A percentile compares a stretch with the other conserved stretches of the same genome.
These are phyloP conservation scores for Camelus bactrianus DNA, from an alignment of 2,113 vertebrate genomes.

Conservation along the genomic window DNA sequence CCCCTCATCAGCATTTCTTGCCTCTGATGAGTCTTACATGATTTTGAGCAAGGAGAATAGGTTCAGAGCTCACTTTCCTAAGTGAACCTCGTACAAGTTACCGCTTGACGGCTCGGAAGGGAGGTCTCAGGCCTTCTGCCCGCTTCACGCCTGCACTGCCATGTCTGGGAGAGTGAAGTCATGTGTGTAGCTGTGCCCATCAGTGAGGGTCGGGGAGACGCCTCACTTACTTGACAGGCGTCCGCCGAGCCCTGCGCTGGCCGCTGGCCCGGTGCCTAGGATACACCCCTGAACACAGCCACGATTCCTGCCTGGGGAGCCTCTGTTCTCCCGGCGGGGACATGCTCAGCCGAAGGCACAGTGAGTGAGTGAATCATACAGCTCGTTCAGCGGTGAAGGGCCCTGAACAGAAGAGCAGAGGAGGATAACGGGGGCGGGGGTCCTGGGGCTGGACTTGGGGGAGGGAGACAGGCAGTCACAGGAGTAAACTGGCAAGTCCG, in stretches of 20 bases:
- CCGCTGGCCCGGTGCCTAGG: background rate
- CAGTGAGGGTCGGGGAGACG: background rate
- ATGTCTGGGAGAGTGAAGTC: background rate
- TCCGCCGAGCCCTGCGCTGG: background rate
- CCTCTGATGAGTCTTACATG: background rate
- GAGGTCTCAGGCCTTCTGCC: background rate
- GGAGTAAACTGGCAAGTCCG: background rate
- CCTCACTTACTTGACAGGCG: background rate
- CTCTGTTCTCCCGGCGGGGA: background rate
- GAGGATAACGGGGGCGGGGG: fast-evolving
- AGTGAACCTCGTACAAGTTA: background rate
- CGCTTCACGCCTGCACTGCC: background rate
- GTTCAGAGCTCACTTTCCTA: background rate
- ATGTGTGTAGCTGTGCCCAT: fast-evolving
- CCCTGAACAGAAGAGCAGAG: background rate
- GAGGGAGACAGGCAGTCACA: fast-evolving
- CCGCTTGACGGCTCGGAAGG: background rate
- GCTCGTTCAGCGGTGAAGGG: too few relatives aligned
- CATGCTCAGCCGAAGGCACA: background rate
- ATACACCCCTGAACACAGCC: background rate
- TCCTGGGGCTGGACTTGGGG: background rate
- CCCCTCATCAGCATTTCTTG: background rate
- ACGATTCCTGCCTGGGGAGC: background rate
- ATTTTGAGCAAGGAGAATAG: background rate
- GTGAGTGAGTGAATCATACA: fast-evolving